Conservation (phyloP, 2,888 invertebrate species). For the Atrina japonica region DNA sequence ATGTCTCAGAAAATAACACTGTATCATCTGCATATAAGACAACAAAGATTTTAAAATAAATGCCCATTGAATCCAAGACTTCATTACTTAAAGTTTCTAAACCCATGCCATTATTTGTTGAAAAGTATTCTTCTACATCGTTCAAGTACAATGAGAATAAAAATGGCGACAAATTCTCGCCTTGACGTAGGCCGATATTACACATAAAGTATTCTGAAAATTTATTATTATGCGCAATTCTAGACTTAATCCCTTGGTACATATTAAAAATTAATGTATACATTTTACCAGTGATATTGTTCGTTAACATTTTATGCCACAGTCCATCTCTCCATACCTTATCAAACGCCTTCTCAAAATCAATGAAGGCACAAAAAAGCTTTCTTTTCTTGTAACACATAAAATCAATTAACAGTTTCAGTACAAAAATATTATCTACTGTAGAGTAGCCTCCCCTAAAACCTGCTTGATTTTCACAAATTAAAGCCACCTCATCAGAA, state of each 20-base stretch:
- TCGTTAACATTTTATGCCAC: constrained; percentile 16
- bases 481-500: constrained; percentile 1
- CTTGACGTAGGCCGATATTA: too few relatives aligned
- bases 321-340: constrained; percentile 23
- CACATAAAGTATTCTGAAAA: constrained; percentile 8
- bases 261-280: constrained; percentile 22
- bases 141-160: constrained; percentile 6
- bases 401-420: not conserved
- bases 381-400: constrained; percentile 5
- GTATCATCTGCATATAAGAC: constrained; percentile 45
- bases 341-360: constrained; percentile 23
- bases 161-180: too few relatives aligned
- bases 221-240: constrained; percentile 2
- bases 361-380: constrained; percentile 19
- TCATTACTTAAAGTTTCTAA: not conserved
- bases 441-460: constrained; percentile 30
- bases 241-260: constrained; percentile 24
- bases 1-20: constrained; percentile 30
- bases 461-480: constrained; percentile 33
- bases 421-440: constrained; percentile 13
- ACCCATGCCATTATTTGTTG: not conserved
- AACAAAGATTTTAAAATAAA: constrained; percentile 22
- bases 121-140: constrained; percentile 10
- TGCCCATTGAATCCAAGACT: not conserved
- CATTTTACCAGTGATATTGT: constrained; percentile 22